phyloP scores from a whole-genome alignment of 2,888 invertebrate species.

The Tubulanus polymorphus region DNA sequence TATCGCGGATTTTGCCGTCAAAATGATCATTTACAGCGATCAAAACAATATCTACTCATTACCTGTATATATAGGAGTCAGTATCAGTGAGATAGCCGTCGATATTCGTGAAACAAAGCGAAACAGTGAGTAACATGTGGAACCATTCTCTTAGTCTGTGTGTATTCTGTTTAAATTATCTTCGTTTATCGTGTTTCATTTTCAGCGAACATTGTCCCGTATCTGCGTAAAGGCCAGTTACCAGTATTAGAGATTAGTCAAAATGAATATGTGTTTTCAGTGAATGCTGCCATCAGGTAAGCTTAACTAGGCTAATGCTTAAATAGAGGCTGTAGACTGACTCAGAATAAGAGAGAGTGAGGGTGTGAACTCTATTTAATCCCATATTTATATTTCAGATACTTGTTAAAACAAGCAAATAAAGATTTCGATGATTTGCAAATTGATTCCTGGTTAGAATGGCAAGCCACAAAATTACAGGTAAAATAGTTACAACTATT shows the following conservation, averaged over 20 bases:
- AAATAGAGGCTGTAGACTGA: neutral
- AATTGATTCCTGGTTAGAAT: constrained; percentile 43
- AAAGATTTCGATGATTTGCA: neutral
- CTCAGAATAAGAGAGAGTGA: neutral
- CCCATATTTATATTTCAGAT: constrained; percentile 1
- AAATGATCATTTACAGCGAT: no score
- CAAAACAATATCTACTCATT: no score
- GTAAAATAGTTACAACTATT: constrained; percentile 31
- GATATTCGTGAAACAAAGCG: no score
- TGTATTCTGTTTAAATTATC: no score
- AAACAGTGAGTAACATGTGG: no score
- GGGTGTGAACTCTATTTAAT: neutral
- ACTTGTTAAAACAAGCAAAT: neutral
- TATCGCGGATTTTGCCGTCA: no score
- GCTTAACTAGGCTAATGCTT: neutral
- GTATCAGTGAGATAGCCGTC: no score
- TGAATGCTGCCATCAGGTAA: constrained; percentile 36
- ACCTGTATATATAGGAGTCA: no score
- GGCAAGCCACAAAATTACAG: constrained; percentile 37
- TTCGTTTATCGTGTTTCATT: no score
- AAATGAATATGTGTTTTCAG: constrained; percentile 33
- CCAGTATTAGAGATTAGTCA: constrained; percentile 34
- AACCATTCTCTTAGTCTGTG: no score
- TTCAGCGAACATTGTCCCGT: constrained; percentile 24
- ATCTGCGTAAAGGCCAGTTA: constrained; percentile 23